A percentile compares a stretch with the other conserved stretches of the same genome.
These are phyloP conservation scores for Callorhinus ursinus DNA, from an alignment of 2,113 vertebrate genomes.

Conservation along the genomic window DNA sequence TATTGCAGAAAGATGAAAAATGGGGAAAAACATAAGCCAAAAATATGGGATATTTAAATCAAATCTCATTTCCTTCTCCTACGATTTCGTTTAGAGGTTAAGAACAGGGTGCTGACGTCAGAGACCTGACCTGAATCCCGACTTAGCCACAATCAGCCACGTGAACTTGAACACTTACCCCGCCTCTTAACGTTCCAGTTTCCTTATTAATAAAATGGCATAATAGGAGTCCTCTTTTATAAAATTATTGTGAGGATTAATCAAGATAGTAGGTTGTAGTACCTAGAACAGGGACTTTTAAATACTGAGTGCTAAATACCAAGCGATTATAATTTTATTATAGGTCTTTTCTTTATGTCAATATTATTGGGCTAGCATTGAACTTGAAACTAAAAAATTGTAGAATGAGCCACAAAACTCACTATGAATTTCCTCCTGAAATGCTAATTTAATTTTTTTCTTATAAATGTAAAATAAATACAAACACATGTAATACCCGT, in stretches of 20 bases:
- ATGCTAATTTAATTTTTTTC: not conserved
- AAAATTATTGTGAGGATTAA: not conserved
- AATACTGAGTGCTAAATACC: not conserved
- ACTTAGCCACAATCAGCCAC: not conserved
- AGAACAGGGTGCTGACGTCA: not conserved
- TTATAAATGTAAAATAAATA: slow-evolving; percentile 37
- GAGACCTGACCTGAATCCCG: not conserved
- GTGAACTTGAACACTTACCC: not conserved
- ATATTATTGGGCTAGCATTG: not conserved
- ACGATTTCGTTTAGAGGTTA: not conserved
- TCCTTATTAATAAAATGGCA: not conserved
- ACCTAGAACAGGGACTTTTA: not conserved
- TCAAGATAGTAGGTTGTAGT: not conserved
- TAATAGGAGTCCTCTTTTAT: not conserved
- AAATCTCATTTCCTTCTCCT: not conserved
- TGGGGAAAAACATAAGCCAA: not conserved
- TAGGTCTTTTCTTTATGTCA: not conserved
- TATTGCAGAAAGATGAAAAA: slow-evolving; percentile 28
- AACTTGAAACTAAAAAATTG: slow-evolving; percentile 20
- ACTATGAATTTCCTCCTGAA: not conserved
- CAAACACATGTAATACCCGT: not conserved
- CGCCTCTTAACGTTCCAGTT: not conserved
- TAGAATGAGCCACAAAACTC: not conserved
- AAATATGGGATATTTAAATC: not conserved
- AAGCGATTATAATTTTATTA: not conserved